Evolutionary conservation across 2,113 vertebrate genomes (phyloP), one percentile per base, ranked within the genome.

Genomic region (Cariama cristata): DNA sequence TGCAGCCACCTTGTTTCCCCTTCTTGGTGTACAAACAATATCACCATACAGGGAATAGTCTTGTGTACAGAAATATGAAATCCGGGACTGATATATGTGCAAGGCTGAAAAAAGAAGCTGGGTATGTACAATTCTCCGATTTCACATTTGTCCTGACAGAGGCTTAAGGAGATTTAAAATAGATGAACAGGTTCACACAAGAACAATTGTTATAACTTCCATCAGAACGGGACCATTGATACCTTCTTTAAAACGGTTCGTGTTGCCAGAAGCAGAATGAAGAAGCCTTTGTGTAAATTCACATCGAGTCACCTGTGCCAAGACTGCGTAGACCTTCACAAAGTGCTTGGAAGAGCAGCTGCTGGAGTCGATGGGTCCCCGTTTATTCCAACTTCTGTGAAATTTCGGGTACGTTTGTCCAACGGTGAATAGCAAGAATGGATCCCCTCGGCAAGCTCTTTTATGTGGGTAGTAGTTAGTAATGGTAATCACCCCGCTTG

Each of bases 261-360:
- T 68, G 32, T n/a, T 96, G 80, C 89, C 84, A 95, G 66, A 82
- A 91, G 38, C 23, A 75, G 84, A 62, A 87, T 76, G 95, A 95
- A 90, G 71, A 75, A 72, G 28, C 24, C 50, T 93, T 97, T 96
- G 71, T 91, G 66, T 59, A 76, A 85, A 73, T 30, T 60, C 15
- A 13, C 55, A 47, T 28, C 1, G 8, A 71, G 30, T 75, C 53
- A 75, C n/a, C 69, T 72, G 45, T 35, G 20, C n/a, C 68, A 53
- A 58, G 42, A 33, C 22, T 49, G 21, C 5, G 2, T 9, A 47
- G 60, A 67, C 38, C 9, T 64, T 68, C 40, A 75, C 58, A 71
- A 93, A 79, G 16, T 22, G 28, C 49, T 82, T 69, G 73, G 23
- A 76, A 68, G 45, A 45, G 42, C 77, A 86, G 66, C 28, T 59